Base-by-base conservation (phyloP, 2,797 vertebrate genomes). In the Sardinella longiceps region DNA sequence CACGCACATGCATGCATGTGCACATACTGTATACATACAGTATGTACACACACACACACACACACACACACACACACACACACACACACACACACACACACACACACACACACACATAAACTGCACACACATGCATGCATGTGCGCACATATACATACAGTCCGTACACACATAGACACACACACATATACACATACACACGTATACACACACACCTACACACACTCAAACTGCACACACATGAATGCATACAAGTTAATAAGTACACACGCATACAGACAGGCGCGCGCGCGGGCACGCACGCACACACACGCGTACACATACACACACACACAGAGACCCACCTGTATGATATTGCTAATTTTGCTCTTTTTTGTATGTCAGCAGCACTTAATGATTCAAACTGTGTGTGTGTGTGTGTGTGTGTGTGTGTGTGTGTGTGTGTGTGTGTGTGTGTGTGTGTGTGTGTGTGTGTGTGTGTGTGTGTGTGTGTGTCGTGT, bases 31-130 rank as follows among this genome's bases (percentile, higher is more conserved):
- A n/a, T n/a, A n/a, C n/a, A n/a, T n/a, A n/a, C n/a, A n/a, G n/a
- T n/a, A n/a, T n/a, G 98, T 99, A 92, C 70, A 81, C 82, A 77
- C 77, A 85, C 33, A 58, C 85, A 84, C 63, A 82, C 80, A n/a
- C 80, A 74, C 82, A 77, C 80, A 80, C 74, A 51, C 46, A 66
- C 33, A 74, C 45, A 48, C 66, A 85, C 70, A 82, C 83, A 81
- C 80, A 86, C 37, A 58, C 85, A 84, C 50, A 82, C 63, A 18
- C 63, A 58, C 80, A 58, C 80, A 60, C 74, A 39, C 46, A 66
- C 30, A 58, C 33, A 58, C 58, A n/a, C 81, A 56, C 43, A 43
- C 43, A 43, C 43, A 43, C 43, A 43, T 2, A 43, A 4, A 43
- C 43, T 43, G 43, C 7, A 43, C 66, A 30, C 50, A 60, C 46